Evolutionary conservation across 2,797 vertebrate species (phyloP).

Genomic region (Sebastes wilsoni): DNA sequence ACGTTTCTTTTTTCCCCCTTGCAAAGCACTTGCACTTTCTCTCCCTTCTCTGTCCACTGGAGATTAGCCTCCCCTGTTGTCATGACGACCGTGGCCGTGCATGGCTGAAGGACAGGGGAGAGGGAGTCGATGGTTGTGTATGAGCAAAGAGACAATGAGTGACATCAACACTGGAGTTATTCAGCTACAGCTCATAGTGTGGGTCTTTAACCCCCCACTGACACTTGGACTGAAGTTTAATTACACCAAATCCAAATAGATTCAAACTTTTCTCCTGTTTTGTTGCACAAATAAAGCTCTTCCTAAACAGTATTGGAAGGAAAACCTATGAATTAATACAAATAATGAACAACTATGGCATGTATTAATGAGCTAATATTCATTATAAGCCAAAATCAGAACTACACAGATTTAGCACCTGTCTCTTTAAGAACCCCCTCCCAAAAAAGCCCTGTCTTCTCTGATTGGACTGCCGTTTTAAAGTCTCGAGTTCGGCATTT

Average conservation of each 20-base stretch:
- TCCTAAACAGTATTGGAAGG: background rate
- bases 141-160: background rate
- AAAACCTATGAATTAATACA: background rate
- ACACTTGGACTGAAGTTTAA: background rate
- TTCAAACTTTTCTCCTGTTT: background rate
- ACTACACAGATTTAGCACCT: too few relatives aligned
- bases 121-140: constrained; percentile 25
- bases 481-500: too few relatives aligned
- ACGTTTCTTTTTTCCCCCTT: constrained; percentile 11
- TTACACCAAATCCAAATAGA: background rate
- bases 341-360: too few relatives aligned
- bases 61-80: constrained; percentile 76
- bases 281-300: background rate
- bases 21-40: constrained; percentile 28
- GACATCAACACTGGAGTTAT: background rate
- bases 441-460: too few relatives aligned
- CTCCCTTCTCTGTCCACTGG: constrained; percentile 57
- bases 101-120: constrained; percentile 52
- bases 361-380: too few relatives aligned
- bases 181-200: background rate
- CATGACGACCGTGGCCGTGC: constrained; percentile 71
- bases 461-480: too few relatives aligned
- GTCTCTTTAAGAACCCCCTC: background rate
- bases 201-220: background rate
- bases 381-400: too few relatives aligned